These are phyloP conservation scores for Lutraria rhynchaena DNA, from an alignment of 1,140 invertebrate species.

Conservation along the genomic window DNA sequence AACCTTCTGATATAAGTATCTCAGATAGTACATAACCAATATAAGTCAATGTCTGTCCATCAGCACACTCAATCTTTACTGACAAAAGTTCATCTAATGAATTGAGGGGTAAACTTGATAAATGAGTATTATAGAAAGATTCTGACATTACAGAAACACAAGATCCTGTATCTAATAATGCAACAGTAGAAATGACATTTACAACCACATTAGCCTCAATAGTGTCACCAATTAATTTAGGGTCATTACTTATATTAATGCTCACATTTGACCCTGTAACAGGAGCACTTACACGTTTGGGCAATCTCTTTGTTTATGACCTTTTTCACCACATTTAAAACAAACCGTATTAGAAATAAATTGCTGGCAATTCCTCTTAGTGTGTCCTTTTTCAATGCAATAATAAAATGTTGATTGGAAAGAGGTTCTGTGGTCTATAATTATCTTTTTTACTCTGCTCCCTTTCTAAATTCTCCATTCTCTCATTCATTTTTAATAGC, in stretches of 20 bases:
- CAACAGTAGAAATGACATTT: slow-evolving; percentile 9
- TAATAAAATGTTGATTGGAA: background rate
- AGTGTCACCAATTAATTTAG: slow-evolving; percentile 32
- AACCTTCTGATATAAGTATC: background rate
- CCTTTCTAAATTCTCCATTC: background rate
- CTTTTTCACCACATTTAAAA: slow-evolving; percentile 18
- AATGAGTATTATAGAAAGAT: slow-evolving; percentile 39
- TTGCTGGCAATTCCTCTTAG: background rate
- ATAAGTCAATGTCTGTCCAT: slow-evolving; percentile 19
- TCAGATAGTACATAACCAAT: slow-evolving; percentile 21
- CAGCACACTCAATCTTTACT: slow-evolving; percentile 54
- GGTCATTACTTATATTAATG: background rate
- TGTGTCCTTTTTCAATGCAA: slow-evolving; percentile 17
- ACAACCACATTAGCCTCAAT: slow-evolving; percentile 34
- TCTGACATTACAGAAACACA: slow-evolving; percentile 25
- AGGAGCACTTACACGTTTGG: background rate
- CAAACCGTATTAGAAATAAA: background rate
- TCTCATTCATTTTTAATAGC: background rate
- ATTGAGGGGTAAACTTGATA: background rate
- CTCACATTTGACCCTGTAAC: background rate
- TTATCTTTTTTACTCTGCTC: background rate
- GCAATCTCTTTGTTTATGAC: slow-evolving; percentile 22
- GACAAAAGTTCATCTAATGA: background rate
- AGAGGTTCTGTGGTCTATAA: background rate
- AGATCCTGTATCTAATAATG: slow-evolving; percentile 51